Evolutionary conservation across 2,113 vertebrate species (phyloP), one percentile per base, ranked within the genome.

Genomic region (Stictonetta naevosa): DNA sequence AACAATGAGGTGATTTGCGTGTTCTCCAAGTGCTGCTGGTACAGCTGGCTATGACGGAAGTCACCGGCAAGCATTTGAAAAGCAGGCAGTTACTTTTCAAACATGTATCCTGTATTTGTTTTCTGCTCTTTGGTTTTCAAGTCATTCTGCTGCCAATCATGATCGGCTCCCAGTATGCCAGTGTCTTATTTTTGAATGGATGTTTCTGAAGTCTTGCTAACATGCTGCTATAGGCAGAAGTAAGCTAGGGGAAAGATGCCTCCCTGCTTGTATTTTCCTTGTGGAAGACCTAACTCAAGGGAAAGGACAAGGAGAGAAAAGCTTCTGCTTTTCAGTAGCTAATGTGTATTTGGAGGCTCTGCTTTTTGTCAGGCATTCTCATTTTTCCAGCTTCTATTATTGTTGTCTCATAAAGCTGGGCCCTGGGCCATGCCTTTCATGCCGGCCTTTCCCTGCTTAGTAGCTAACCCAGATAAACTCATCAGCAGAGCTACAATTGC

Each of bases 371-470:
- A 91, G 53, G 42, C 46, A 3, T 82, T 89, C 68, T 89, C 83
- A 81, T 92, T 95, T 90, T 92, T 85, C 83, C 74, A 11, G 78
- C 83, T 96, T 82, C 91, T 78, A 81, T 75, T 94, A 76, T 20
- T 91, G 71, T 60, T 83, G 59, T 93, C 76, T 94, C 67, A 86
- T 72, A 93, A 93, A 90, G 90, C 66, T 69, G 75, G 86, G 71
- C 93, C 91, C 92, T 83, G 83, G 83, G 94, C 89, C 59, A 87
- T 92, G 82, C 71, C 83, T 95, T 93, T 88, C 69, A 15, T 28
- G 42, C 63, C 29, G 5, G 67, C 85, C 83, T 80, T 78, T 55
- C 74, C 75, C 73, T 92, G 73, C 83, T 76, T 66, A 38, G 88
- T 14, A 89, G 85, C 92, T 95, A 83, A 86, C 80, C 91, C 60